Percentiles rank a stretch among this genome's conserved stretches.
These are phyloP conservation scores for Anastatus disparis DNA, from an alignment of 1,140 invertebrate genomes.

Conservation along the genomic window DNA sequence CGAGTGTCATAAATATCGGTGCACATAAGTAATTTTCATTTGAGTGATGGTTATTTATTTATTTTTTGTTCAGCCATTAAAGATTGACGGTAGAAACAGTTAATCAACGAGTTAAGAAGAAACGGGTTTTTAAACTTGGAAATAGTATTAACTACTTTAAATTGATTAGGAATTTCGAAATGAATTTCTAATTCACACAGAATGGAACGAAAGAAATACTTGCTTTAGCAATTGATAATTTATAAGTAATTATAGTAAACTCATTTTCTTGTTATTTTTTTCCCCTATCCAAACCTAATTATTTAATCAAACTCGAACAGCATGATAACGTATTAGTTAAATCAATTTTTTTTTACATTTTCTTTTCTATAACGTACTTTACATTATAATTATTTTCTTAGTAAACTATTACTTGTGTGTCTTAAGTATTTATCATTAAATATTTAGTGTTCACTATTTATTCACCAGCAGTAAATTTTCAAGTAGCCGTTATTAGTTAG, in stretches of 20 bases:
- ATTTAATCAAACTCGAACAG: too few relatives aligned
- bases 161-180: constrained; percentile 18
- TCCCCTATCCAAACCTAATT: too few relatives aligned
- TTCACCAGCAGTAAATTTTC: too few relatives aligned
- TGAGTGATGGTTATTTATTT: not conserved
- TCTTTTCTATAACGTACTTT: too few relatives aligned
- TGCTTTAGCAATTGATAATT: constrained; percentile 29
- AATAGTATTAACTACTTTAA: not conserved
- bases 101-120: constrained; percentile 17
- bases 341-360: too few relatives aligned
- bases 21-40: not conserved
- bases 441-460: too few relatives aligned
- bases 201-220: not conserved
- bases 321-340: too few relatives aligned
- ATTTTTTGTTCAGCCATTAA: not conserved
- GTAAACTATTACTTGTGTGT: too few relatives aligned
- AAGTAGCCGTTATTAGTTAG: too few relatives aligned
- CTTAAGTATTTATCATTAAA: too few relatives aligned
- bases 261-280: too few relatives aligned
- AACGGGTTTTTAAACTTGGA: constrained; percentile 7
- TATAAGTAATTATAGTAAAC: constrained; percentile 16
- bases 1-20: constrained; percentile 24
- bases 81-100: not conserved
- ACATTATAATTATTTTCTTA: too few relatives aligned
- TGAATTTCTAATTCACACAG: not conserved